These are phyloP conservation scores for Nymphalis c-album DNA, from an alignment of 2,888 invertebrate species.

Conservation along the genomic window DNA sequence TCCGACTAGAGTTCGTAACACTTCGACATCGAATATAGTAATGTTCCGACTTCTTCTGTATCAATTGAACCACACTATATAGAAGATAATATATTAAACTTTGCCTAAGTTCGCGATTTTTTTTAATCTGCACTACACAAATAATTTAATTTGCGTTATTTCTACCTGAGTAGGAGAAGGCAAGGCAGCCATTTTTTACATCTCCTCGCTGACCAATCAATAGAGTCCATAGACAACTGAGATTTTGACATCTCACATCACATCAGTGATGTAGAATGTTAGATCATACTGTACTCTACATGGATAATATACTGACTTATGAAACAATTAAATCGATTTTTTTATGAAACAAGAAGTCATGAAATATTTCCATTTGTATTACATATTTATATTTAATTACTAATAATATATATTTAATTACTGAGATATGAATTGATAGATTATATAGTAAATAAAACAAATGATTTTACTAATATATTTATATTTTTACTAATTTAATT, in stretches of 20 bases:
- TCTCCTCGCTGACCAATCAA: conserved; percentile 82
- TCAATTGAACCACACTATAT: conserved; percentile 49
- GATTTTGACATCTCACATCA: conserved; percentile 56
- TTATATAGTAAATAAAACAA: not conserved
- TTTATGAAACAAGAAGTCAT: not conserved
- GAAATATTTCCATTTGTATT: not conserved
- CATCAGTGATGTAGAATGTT: conserved; percentile 29
- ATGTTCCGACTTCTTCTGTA: conserved; percentile 40
- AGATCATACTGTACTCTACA: not conserved
- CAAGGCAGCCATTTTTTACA: conserved; percentile 91
- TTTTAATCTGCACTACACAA: conserved; percentile 45
- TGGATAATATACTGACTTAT: not conserved
- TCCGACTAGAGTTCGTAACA: conserved; percentile 53
- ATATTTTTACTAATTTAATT: too few species aligned
- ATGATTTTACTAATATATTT: not conserved
- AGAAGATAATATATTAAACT: conserved; percentile 47
- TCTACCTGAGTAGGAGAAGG: conserved; percentile 92
- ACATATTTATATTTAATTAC: too few species aligned
- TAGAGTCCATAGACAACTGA: conserved; percentile 71
- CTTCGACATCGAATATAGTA: conserved; percentile 56
- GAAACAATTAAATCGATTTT: conserved; percentile 9
- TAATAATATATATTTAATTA: too few species aligned
- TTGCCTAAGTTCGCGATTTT: conserved; percentile 38
- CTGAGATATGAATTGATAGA: not conserved
- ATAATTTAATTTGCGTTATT: conserved; percentile 61